Evolutionary conservation across 1,140 invertebrate genomes (phyloP).

Genomic region (Ips nitidus): DNA sequence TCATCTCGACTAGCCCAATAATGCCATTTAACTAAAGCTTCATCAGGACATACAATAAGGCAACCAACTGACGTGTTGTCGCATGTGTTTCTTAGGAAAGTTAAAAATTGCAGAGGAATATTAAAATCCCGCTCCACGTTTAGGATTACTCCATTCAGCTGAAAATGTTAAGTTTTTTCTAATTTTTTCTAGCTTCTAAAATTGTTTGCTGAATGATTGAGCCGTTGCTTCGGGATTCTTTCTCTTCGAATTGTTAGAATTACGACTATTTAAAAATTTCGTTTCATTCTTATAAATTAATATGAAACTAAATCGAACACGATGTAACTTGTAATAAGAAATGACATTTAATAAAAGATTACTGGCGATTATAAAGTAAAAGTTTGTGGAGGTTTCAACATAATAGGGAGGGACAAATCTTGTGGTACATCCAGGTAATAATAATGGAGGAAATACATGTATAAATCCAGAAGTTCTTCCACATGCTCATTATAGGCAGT

Average conservation of each 20-base stretch:
- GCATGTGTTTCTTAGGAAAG: slow-evolving; percentile 39
- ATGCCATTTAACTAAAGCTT: slow-evolving; percentile 40
- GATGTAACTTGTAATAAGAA: background rate
- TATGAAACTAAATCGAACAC: background rate
- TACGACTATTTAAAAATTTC: background rate
- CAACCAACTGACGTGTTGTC: slow-evolving; percentile 17
- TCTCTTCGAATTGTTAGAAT: no score
- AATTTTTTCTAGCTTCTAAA: no score
- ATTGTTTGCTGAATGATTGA: no score
- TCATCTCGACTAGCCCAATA: slow-evolving; percentile 38
- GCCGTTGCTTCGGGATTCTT: no score
- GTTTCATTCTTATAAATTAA: no score
- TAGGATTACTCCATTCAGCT: slow-evolving; percentile 45
- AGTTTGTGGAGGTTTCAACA: background rate
- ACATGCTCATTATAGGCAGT: background rate
- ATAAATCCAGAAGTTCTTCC: background rate
- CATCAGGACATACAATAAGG: slow-evolving; percentile 39
- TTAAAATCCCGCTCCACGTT: slow-evolving; percentile 45
- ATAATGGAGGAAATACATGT: background rate
- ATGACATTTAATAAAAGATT: no score
- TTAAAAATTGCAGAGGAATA: slow-evolving; percentile 40
- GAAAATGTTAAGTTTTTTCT: no score
- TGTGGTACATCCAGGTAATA: background rate
- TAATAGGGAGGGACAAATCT: background rate
- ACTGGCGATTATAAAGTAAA: background rate